A percentile compares a stretch with the other conserved stretches of the same genome.
Evolutionary conservation across 2,888 invertebrate species (phyloP).

Genomic region (Himalopsyche kuldschensis): DNA sequence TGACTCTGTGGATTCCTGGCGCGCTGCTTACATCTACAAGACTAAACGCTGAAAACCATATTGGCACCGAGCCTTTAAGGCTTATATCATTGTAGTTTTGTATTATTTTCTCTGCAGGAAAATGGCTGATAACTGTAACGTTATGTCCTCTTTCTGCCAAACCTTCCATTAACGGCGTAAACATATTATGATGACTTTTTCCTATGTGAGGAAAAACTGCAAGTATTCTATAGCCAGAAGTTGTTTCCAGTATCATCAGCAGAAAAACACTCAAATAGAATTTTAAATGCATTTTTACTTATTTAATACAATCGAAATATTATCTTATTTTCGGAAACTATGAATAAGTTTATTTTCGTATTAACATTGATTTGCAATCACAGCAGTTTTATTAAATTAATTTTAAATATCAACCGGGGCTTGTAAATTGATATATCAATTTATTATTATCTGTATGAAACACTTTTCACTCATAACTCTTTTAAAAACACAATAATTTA

Average conservation of each 20-base stretch:
- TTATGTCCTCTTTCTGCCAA: conserved; percentile 66
- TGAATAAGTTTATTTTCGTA: too few relatives aligned
- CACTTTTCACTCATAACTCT: too few relatives aligned
- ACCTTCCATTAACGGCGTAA: conserved; percentile 61
- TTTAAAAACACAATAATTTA: too few relatives aligned
- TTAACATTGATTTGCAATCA: too few relatives aligned
- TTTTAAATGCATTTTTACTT: background rate
- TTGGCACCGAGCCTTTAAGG: conserved; percentile 46
- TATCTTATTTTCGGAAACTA: too few relatives aligned
- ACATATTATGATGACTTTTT: conserved; percentile 70
- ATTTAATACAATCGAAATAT: background rate
- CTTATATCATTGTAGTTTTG: conserved; percentile 64
- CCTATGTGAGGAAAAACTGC: conserved; percentile 68
- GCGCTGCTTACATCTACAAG: conserved; percentile 1
- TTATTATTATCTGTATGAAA: too few relatives aligned
- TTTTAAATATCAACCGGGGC: too few relatives aligned
- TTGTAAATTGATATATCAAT: too few relatives aligned
- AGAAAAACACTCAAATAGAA: background rate
- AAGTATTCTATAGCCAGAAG: conserved; percentile 50
- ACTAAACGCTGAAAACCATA: conserved; percentile 13
- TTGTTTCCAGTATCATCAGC: background rate
- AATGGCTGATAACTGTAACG: conserved; percentile 68
- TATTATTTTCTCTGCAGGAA: conserved; percentile 54
- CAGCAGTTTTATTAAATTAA: too few relatives aligned
- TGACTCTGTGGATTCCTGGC: background rate